phyloP scores from a whole-genome alignment of 2,888 invertebrate genomes.

The Callinectes sapidus region DNA sequence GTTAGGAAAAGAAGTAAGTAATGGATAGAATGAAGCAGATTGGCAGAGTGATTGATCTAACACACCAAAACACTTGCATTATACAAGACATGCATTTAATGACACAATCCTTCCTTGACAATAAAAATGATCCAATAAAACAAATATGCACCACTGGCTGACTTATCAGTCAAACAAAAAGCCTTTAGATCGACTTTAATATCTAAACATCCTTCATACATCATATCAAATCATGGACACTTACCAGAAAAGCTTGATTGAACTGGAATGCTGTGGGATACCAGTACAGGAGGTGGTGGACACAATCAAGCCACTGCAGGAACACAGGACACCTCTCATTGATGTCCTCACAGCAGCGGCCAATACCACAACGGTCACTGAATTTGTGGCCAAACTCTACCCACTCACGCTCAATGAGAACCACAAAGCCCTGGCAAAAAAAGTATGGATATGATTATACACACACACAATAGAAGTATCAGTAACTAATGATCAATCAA shows the following conservation, averaged over 20 bases:
- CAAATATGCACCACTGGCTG: too few species aligned
- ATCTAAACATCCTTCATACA: too few species aligned
- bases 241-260: conserved; percentile 92
- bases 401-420: conserved; percentile 97
- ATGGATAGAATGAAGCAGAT: background rate
- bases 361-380: conserved; percentile 89
- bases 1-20: background rate
- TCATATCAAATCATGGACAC: conserved; percentile 74
- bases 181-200: too few species aligned
- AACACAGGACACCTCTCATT: conserved; percentile 98
- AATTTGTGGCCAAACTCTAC: conserved; percentile 98
- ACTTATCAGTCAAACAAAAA: too few species aligned
- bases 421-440: conserved; percentile 88
- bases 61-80: too few species aligned
- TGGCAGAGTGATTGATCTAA: too few species aligned
- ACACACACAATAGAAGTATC: background rate
- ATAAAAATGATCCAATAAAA: too few species aligned
- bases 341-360: conserved; percentile 88
- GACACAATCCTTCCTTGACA: too few species aligned
- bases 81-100: too few species aligned
- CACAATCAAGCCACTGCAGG: conserved; percentile 97
- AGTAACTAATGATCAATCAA: background rate
- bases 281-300: conserved; percentile 92
- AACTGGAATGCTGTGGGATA: conserved; percentile 97
- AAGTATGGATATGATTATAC: background rate